Conservation (phyloP, 2,797 vertebrate species). For the Gymnodraco acuticeps region DNA sequence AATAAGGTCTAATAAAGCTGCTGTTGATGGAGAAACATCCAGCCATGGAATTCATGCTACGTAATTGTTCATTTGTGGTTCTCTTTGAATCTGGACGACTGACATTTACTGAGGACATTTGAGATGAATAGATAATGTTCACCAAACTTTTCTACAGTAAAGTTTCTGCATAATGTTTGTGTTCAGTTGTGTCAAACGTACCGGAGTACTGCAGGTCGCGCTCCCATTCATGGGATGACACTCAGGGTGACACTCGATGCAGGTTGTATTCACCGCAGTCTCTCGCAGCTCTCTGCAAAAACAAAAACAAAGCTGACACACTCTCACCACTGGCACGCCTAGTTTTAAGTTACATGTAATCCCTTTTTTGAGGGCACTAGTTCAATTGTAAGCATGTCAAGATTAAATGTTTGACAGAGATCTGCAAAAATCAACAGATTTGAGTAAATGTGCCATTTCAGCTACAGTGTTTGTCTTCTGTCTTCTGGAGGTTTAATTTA, state of each 20-base stretch:
- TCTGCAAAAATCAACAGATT: constrained; percentile 69
- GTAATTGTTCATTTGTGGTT: constrained; percentile 27
- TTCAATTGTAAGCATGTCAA: constrained; percentile 72
- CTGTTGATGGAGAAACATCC: constrained; percentile 54
- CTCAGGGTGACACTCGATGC: constrained; percentile 91
- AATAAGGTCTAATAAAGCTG: constrained; percentile 32
- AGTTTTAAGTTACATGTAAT: too few relatives aligned
- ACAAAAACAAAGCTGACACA: constrained; percentile 45
- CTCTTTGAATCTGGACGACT: constrained; percentile 6
- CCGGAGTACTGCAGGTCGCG: constrained; percentile 89
- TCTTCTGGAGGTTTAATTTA: constrained; percentile 45
- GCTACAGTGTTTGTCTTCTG: constrained; percentile 59
- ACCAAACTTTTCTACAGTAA: neutral
- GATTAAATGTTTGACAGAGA: constrained; percentile 78
- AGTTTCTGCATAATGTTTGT: constrained; percentile 1
- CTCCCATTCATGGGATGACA: constrained; percentile 87
- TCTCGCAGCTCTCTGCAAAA: constrained; percentile 90
- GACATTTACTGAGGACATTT: neutral
- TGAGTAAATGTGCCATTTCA: constrained; percentile 50
- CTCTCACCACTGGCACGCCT: constrained; percentile 1
- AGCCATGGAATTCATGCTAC: constrained; percentile 26
- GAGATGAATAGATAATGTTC: constrained; percentile 1
- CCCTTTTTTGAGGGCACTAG: constrained; percentile 37
- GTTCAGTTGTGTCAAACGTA: constrained; percentile 77
- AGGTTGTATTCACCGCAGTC: constrained; percentile 85